phyloP scores from a whole-genome alignment of 2,888 invertebrate genomes.

The Gnatocerus cornutus region DNA sequence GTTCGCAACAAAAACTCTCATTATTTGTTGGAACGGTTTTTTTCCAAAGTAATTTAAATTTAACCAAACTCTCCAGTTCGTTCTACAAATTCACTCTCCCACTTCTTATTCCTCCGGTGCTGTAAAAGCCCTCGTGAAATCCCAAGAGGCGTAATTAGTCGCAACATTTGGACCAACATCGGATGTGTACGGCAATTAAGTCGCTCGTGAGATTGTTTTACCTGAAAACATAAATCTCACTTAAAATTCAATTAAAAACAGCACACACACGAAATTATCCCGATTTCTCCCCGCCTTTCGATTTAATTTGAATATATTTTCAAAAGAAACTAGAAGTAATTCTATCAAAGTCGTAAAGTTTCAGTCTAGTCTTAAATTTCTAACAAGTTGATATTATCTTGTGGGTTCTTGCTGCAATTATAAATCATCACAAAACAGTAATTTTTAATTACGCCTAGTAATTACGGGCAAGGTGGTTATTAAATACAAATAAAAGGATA shows the following conservation, averaged over 20 bases:
- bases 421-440: constrained; percentile 43
- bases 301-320: constrained; percentile 32
- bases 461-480: constrained; percentile 39
- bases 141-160: constrained; percentile 45
- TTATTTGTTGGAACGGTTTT: no score
- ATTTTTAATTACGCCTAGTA: constrained; percentile 42
- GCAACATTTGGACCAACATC: constrained; percentile 43
- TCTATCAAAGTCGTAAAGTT: not conserved
- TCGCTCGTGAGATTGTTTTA: constrained; percentile 41
- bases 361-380: not conserved
- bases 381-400: not conserved
- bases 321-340: not conserved
- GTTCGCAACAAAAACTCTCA: no score
- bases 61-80: no score
- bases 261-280: constrained; percentile 31
- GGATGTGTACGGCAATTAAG: constrained; percentile 45
- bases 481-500: constrained; percentile 45
- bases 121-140: constrained; percentile 30
- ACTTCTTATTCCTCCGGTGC: constrained; percentile 13
- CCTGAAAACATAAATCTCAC: constrained; percentile 50
- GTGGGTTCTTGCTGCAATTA: not conserved
- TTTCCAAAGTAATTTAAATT: no score
- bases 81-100: no score
- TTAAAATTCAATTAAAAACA: constrained; percentile 49
- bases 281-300: constrained; percentile 13